These are phyloP conservation scores for Entomobrya multifasciata DNA, from an alignment of 2,888 invertebrate genomes.

Conservation along the genomic window DNA sequence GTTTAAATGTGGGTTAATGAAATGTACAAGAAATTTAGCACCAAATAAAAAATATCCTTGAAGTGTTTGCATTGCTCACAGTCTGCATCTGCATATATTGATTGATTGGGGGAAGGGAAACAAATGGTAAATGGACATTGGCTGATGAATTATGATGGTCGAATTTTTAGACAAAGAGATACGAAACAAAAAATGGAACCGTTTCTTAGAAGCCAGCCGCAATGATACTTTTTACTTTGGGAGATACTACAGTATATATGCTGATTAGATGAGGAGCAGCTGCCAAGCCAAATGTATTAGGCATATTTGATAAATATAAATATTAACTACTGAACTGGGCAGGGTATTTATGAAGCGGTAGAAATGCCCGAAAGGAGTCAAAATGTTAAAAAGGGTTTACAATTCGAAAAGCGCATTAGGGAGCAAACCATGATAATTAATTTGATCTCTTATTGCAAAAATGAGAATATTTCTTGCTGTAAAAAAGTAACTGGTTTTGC, in stretches of 20 bases:
- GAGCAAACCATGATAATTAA: no score
- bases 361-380: not conserved
- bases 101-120: not conserved
- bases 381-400: not conserved
- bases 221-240: not conserved
- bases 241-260: no score
- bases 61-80: not conserved
- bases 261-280: constrained; percentile 12
- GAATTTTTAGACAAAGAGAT: not conserved
- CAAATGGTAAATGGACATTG: constrained; percentile 12
- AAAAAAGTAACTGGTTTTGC: constrained; percentile 6
- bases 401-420: not conserved
- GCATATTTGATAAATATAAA: not conserved
- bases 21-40: not conserved
- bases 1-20: constrained; percentile 11
- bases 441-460: no score
- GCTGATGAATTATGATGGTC: not conserved
- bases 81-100: not conserved
- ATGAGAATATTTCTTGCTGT: not conserved
- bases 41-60: not conserved
- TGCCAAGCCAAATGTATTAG: not conserved
- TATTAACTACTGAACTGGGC: not conserved
- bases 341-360: not conserved
- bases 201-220: not conserved
- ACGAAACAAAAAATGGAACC: not conserved